Conservation (phyloP, 2,797 vertebrate genomes). For the Pyrocephalus nanus region DNA sequence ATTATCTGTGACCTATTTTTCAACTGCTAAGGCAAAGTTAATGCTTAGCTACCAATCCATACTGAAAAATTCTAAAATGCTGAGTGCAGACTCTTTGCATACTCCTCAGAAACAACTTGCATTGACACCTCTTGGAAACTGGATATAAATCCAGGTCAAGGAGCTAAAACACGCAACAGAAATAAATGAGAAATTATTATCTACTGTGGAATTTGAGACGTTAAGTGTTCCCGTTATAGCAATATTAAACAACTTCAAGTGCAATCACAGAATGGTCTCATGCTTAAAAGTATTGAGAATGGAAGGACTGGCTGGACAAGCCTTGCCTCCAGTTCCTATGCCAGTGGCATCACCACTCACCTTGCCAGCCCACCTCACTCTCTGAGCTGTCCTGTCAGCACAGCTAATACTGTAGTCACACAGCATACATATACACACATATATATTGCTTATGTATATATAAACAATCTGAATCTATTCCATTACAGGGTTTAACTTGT, state of each 20-base stretch:
- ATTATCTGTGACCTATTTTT: conserved; percentile 39
- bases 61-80: conserved; percentile 1
- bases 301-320: not conserved
- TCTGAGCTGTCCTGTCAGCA: not conserved
- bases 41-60: not conserved
- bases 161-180: not conserved
- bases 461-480: not conserved
- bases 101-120: not conserved
- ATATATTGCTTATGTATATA: no score
- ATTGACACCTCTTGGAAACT: not conserved
- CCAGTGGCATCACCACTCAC: not conserved
- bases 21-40: conserved; percentile 13
- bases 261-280: not conserved
- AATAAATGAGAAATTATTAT: not conserved
- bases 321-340: not conserved
- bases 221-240: not conserved
- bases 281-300: not conserved
- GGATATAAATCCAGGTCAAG: conserved; percentile 20
- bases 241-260: not conserved
- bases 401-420: not conserved
- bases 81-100: not conserved
- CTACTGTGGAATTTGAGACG: not conserved
- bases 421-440: rapidly evolving
- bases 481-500: not conserved
- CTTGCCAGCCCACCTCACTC: not conserved